Evolutionary conservation across 2,797 vertebrate genomes (phyloP).

Genomic region (Bovichtus variegatus): DNA sequence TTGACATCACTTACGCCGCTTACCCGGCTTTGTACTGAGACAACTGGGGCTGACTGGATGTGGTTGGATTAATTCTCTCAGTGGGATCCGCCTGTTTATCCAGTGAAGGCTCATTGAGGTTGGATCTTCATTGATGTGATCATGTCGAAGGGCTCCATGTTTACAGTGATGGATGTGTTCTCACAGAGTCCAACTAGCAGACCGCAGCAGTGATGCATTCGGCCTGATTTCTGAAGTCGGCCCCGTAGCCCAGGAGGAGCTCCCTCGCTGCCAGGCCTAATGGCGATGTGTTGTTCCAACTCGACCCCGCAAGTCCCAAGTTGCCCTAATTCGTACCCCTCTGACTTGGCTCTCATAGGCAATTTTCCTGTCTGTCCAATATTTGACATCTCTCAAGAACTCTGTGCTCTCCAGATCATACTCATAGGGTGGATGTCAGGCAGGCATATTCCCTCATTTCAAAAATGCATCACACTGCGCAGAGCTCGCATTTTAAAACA

Average conservation of each 20-base stretch:
- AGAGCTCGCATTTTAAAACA: constrained; percentile 9
- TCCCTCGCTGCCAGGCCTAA: constrained; percentile 57
- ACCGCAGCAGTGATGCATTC: constrained; percentile 31
- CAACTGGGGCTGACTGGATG: constrained; percentile 41
- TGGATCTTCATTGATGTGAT: constrained; percentile 48
- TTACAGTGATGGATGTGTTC: constrained; percentile 55
- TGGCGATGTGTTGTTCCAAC: constrained; percentile 68
- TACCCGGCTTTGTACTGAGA: constrained; percentile 39
- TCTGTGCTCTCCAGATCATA: constrained; percentile 44
- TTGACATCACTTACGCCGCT: constrained; percentile 61
- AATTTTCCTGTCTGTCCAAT: constrained; percentile 70
- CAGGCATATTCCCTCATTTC: constrained; percentile 34
- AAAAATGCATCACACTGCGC: constrained; percentile 28
- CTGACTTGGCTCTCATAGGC: constrained; percentile 60
- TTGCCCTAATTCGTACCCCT: constrained; percentile 45
- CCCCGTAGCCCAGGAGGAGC: constrained; percentile 49
- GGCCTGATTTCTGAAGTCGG: constrained; percentile 39
- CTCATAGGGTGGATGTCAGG: constrained; percentile 34
- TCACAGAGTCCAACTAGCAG: constrained; percentile 32
- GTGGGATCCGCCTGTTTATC: constrained; percentile 64
- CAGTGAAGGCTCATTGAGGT: constrained; percentile 64
- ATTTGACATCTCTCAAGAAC: constrained; percentile 70
- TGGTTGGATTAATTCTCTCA: constrained; percentile 59
- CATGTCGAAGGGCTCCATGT: constrained; percentile 21
- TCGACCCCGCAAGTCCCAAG: constrained; percentile 60